Evolutionary conservation across 2,113 vertebrate genomes (phyloP).

Genomic region (Orthochromis indermauri): DNA sequence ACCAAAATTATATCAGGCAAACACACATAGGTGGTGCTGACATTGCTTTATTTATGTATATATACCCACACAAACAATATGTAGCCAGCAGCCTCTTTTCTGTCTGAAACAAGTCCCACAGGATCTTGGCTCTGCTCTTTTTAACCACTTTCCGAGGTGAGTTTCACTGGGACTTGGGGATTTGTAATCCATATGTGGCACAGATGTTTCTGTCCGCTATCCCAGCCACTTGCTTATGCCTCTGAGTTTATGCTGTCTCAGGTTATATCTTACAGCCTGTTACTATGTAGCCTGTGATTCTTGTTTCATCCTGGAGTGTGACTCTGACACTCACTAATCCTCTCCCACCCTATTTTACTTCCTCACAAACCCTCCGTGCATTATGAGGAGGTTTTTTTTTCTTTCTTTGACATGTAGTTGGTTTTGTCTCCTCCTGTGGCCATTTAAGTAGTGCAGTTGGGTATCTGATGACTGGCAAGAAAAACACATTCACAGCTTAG

Average conservation of each 20-base stretch:
- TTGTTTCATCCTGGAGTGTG: neutral
- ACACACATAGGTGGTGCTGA: neutral
- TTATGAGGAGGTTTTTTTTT: neutral
- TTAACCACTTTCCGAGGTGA: neutral
- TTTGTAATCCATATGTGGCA: neutral
- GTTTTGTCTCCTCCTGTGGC: neutral
- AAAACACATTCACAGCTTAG: neutral
- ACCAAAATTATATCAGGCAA: neutral
- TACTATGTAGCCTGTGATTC: neutral
- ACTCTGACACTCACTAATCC: neutral
- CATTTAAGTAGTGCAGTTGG: neutral
- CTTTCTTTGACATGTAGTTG: neutral
- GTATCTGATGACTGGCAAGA: neutral
- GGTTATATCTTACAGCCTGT: neutral
- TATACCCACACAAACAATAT: neutral
- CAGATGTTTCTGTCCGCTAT: neutral
- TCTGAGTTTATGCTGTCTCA: neutral
- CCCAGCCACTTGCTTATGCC: neutral
- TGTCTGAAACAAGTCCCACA: neutral
- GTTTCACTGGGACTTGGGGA: neutral
- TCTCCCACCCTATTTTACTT: neutral
- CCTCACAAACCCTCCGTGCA: neutral
- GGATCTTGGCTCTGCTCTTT: neutral
- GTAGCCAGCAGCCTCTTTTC: neutral
- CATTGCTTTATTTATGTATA: neutral